Conservation (phyloP, 2,888 invertebrate species). For the Euplagia quadripunctaria region DNA sequence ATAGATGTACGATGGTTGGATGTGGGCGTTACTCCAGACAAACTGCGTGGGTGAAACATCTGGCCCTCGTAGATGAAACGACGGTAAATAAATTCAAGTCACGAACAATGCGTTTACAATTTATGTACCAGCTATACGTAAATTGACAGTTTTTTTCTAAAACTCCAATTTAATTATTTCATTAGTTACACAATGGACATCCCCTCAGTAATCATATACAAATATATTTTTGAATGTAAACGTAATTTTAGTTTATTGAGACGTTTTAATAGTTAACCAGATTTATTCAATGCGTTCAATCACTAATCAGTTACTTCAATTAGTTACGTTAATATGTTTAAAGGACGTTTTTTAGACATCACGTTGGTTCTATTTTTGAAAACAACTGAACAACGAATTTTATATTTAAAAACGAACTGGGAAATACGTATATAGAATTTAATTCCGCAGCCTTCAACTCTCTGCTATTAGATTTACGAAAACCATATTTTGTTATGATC, state of each 20-base stretch:
- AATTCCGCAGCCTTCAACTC: no score
- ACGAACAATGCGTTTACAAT: slow-evolving; percentile 40
- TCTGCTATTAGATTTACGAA: no score
- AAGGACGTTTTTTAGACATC: no score
- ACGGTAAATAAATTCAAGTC: slow-evolving; percentile 67
- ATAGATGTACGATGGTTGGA: slow-evolving; percentile 53
- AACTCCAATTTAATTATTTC: slow-evolving; percentile 8
- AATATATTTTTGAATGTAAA: not conserved
- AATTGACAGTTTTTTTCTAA: slow-evolving; percentile 26
- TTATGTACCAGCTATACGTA: slow-evolving; percentile 31
- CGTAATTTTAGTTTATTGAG: not conserved
- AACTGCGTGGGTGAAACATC: slow-evolving; percentile 75
- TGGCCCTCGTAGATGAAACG: slow-evolving; percentile 65
- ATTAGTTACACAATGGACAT: not conserved
- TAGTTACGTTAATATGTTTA: no score
- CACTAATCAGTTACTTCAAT: not conserved
- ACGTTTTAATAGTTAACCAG: not conserved
- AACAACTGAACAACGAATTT: not conserved
- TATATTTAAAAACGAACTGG: no score
- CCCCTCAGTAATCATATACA: not conserved
- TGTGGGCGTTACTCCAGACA: slow-evolving; percentile 82
- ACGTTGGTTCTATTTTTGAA: not conserved
- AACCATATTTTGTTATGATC: no score
- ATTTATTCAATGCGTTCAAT: not conserved
- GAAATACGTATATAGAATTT: no score